Conservation (phyloP, 2,888 invertebrate species). For the Chalcis sispes region DNA sequence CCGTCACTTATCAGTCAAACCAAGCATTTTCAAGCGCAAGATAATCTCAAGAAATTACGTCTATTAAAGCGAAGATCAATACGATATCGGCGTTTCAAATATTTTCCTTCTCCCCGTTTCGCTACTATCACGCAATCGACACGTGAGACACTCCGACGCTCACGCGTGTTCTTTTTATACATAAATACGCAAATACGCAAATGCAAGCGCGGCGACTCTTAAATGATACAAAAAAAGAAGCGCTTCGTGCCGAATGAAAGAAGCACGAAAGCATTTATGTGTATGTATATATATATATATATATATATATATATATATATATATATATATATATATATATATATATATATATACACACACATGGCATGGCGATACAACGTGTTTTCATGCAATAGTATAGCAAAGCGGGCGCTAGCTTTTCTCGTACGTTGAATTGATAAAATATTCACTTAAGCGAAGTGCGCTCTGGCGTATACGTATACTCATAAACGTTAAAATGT, state of each 20-base stretch:
- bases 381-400: conserved; percentile 20
- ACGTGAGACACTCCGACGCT: conserved; percentile 17
- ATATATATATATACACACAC: too few relatives aligned
- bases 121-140: conserved; percentile 44
- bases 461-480: too few relatives aligned
- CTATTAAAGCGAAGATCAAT: conserved; percentile 18
- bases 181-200: too few relatives aligned
- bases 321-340: background rate
- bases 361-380: too few relatives aligned
- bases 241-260: background rate
- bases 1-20: conserved; percentile 23
- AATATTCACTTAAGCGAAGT: conserved; percentile 71
- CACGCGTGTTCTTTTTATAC: background rate
- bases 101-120: conserved; percentile 2
- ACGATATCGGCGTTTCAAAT: conserved; percentile 33
- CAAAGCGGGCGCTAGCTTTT: conserved; percentile 53
- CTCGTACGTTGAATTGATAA: conserved; percentile 67
- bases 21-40: conserved; percentile 4
- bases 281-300: background rate
- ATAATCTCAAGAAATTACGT: conserved; percentile 52
- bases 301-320: too few relatives aligned
- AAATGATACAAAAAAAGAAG: conserved; percentile 18
- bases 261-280: background rate
- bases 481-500: too few relatives aligned
- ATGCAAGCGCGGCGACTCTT: too few relatives aligned